Conservation (phyloP, 1,140 invertebrate genomes). For the Drosophila pandora region DNA sequence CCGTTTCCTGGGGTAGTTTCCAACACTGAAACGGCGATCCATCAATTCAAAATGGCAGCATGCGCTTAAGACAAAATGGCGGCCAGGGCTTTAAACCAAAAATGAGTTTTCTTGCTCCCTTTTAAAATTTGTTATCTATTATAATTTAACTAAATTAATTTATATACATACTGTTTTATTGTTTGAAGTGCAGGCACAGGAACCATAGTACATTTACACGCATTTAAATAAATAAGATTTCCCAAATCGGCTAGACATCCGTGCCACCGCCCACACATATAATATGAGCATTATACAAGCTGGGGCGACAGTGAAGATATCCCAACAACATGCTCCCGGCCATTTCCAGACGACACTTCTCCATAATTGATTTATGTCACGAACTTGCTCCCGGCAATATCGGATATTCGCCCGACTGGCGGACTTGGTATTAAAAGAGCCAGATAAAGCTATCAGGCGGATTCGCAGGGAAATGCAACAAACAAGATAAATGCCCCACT, state of each 20-base stretch:
- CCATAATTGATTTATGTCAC: constrained; percentile 72
- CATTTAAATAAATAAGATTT: constrained; percentile 36
- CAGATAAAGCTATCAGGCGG: constrained; percentile 35
- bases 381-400: constrained; percentile 48
- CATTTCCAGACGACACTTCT: constrained; percentile 26
- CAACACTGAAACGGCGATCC: no score
- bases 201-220: constrained; percentile 13
- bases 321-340: constrained; percentile 15
- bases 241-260: constrained; percentile 58
- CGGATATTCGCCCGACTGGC: constrained; percentile 3
- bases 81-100: neutral
- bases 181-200: constrained; percentile 25
- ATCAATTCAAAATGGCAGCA: no score
- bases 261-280: constrained; percentile 48
- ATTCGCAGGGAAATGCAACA: constrained; percentile 43
- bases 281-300: constrained; percentile 18
- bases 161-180: neutral
- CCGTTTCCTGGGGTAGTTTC: no score
- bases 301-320: constrained; percentile 11
- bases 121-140: neutral
- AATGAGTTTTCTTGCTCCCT: neutral
- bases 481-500: constrained; percentile 55
- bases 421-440: neutral
- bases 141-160: neutral
- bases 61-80: no score